Base-by-base conservation (phyloP, 2,888 invertebrate genomes). In the Choristoneura rosaceana region DNA sequence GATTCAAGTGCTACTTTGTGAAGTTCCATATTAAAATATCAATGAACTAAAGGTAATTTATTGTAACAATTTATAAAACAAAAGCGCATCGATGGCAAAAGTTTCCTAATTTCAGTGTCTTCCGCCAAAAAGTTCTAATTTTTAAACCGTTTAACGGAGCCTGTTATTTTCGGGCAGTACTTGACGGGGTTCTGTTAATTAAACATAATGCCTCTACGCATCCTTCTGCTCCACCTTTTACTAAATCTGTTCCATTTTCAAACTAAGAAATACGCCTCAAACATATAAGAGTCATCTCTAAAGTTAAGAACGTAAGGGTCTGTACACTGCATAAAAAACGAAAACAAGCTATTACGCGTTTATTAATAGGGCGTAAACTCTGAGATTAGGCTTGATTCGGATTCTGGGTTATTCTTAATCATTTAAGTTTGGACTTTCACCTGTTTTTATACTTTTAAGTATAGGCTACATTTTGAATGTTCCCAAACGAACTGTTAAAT, bases 291-390 rank as follows among this genome's bases (percentile, higher is more conserved):
- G 43, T 50, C 43, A 0, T 25, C 66, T 14, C 43, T 66, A 45
- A n/a, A n/a, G 5, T 34, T 55, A 8, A 17, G 17, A 45, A 7
- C 4, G 4, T 17, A 66, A 61, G 33, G 52, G 15, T 55, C n/a
- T 25, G n/a, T n/a, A 12, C 3, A 10, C 7, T 10, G 43, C 41
- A 33, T 65, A 25, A 10, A 34, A 79, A 73, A 65, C 71, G 68
- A 58, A 9, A 65, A 41, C 58, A 64, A 50, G 58, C 84, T 81
- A 88, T 85, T 82, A 87, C 77, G 75, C 78, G 80, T 86, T 90
- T 90, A 90, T 91, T 90, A 90, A 90, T 90, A 87, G 90, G 89
- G 89, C 89, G 88, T 89, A 86, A 87, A 88, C 87, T 82, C 78
- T 74, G 77, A 84, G 83, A 84, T 86, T 85, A 84, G 85, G 71